phyloP scores from a whole-genome alignment of 2,888 invertebrate species.

The Aphodius sticticus region DNA sequence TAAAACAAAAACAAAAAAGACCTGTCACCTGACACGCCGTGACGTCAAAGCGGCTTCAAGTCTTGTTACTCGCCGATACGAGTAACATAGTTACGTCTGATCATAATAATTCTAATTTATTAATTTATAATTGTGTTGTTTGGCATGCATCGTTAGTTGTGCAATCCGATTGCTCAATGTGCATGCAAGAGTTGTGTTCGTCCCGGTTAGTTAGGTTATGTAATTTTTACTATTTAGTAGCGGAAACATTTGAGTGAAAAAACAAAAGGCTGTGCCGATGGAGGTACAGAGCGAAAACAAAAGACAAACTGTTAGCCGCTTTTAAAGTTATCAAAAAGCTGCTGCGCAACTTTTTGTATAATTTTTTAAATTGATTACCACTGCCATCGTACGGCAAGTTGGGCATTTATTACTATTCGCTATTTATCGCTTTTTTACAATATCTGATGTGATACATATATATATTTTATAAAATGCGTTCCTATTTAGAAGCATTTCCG shows the following conservation, averaged over 20 bases:
- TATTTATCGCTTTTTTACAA: constrained; percentile 19
- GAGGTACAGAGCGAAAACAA: background rate
- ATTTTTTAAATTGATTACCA: constrained; percentile 16
- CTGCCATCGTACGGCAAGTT: background rate
- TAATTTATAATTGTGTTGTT: background rate
- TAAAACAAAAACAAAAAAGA: background rate
- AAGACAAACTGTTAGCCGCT: no score
- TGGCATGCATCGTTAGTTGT: background rate
- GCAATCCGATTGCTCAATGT: background rate
- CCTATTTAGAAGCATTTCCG: background rate
- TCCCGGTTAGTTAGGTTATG: background rate
- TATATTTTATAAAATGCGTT: constrained; percentile 7
- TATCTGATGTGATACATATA: background rate
- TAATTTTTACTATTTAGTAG: background rate
- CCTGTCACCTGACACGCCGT: background rate
- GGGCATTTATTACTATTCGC: constrained; percentile 18
- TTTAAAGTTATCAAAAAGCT: constrained; percentile 19
- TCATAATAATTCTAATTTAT: background rate
- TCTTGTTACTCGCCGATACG: background rate
- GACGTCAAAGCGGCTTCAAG: background rate
- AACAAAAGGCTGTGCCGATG: background rate
- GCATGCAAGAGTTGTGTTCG: background rate
- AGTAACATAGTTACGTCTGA: background rate
- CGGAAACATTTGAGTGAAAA: background rate
- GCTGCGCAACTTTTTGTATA: constrained; percentile 21